A percentile compares a stretch with the other conserved stretches of the same genome.
Conservation (phyloP, 2,113 vertebrate genomes). For the Apodemus sylvaticus region DNA sequence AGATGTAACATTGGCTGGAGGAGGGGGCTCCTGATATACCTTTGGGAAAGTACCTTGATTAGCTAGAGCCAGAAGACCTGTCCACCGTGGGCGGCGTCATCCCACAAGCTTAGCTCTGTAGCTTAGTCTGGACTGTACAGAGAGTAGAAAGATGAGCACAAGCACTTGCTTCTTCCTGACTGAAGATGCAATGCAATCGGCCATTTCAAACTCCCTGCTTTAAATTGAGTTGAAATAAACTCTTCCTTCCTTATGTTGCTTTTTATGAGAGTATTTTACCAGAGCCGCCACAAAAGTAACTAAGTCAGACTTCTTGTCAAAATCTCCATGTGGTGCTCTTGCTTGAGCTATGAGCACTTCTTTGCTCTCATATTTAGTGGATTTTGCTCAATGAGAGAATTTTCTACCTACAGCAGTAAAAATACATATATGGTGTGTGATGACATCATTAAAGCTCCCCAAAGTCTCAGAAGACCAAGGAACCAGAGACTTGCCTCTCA, state of each 20-base stretch:
- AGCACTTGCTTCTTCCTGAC: neutral
- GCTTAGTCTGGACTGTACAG: too few species aligned
- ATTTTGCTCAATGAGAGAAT: neutral
- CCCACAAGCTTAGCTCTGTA: neutral
- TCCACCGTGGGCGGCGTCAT: neutral
- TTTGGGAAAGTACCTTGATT: neutral
- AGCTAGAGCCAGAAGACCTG: neutral
- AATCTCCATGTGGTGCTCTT: neutral
- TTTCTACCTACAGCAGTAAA: neutral
- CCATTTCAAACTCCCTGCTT: neutral
- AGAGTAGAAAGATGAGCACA: neutral
- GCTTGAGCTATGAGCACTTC: neutral
- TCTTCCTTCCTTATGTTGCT: neutral
- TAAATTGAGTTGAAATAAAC: neutral
- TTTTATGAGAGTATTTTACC: neutral
- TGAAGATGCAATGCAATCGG: neutral
- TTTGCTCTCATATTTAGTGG: neutral
- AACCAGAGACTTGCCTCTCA: neutral
- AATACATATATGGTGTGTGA: neutral
- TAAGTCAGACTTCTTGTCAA: neutral
- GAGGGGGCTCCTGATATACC: neutral
- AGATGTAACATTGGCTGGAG: neutral
- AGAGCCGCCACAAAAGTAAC: neutral
- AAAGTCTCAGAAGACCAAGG: neutral
- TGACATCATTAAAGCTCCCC: neutral